phyloP scores from a whole-genome alignment of 2,888 invertebrate species.

The Amblyjoppa fuscipennis region DNA sequence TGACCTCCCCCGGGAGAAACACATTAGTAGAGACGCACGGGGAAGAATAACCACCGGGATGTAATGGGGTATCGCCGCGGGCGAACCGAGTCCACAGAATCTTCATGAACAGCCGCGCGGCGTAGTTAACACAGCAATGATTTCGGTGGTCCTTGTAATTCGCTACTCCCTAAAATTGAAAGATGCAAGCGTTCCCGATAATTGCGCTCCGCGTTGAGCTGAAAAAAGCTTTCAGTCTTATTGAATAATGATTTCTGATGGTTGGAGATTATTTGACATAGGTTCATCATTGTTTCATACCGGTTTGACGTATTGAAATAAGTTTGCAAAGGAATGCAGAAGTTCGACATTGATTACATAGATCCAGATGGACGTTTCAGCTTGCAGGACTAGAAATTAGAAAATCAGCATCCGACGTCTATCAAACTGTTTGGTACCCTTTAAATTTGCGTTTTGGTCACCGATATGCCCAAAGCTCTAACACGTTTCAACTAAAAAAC shows the following conservation, averaged over 20 bases:
- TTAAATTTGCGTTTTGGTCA: too few relatives aligned
- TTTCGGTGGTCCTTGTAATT: background rate
- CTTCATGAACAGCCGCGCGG: conserved; percentile 19
- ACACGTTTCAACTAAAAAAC: too few relatives aligned
- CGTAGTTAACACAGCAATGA: background rate
- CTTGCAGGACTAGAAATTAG: too few relatives aligned
- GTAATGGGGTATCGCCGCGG: conserved; percentile 13
- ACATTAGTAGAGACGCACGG: conserved; percentile 43
- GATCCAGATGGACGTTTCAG: too few relatives aligned
- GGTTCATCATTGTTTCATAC: too few relatives aligned
- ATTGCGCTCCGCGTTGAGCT: background rate
- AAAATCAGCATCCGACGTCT: too few relatives aligned
- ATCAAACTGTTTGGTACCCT: too few relatives aligned
- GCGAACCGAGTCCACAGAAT: conserved; percentile 6
- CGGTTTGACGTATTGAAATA: too few relatives aligned
- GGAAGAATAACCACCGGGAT: conserved; percentile 18
- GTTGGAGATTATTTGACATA: too few relatives aligned
- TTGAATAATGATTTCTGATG: background rate
- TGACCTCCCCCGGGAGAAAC: conserved; percentile 40
- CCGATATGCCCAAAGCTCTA: too few relatives aligned
- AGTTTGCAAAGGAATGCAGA: too few relatives aligned
- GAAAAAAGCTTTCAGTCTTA: background rate
- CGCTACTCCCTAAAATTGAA: background rate
- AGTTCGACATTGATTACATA: too few relatives aligned
- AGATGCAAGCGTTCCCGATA: background rate